Percentiles rank a stretch among this genome's conserved stretches.
These are phyloP conservation scores for Hetaerina americana DNA, from an alignment of 1,140 invertebrate species.

Conservation along the genomic window DNA sequence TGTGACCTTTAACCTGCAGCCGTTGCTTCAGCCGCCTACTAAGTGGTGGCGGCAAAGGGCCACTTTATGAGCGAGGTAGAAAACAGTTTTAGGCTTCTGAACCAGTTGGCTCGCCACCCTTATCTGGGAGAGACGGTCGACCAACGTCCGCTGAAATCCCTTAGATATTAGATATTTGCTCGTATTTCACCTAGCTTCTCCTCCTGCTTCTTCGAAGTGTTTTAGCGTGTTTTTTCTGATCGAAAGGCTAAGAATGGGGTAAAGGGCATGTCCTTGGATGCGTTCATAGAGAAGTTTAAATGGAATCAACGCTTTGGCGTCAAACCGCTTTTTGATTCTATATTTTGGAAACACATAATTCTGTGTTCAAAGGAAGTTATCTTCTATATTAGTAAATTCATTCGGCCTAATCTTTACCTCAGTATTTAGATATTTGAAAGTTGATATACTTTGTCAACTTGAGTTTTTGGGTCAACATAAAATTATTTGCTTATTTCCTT, in stretches of 20 bases:
- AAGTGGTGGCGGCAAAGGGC: background rate
- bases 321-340: too few relatives aligned
- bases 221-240: background rate
- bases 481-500: too few relatives aligned
- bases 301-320: too few relatives aligned
- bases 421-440: too few relatives aligned
- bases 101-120: background rate
- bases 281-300: too few relatives aligned
- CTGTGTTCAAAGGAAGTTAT: too few relatives aligned
- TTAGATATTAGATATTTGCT: background rate
- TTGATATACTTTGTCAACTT: too few relatives aligned
- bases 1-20: background rate
- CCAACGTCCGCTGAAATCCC: background rate
- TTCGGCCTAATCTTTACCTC: too few relatives aligned
- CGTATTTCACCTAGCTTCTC: background rate
- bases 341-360: too few relatives aligned
- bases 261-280: too few relatives aligned
- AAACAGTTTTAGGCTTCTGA: background rate
- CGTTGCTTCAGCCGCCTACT: background rate
- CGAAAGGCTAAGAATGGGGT: background rate
- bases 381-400: too few relatives aligned
- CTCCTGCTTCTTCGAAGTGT: background rate
- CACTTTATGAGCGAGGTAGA: background rate
- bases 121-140: background rate
- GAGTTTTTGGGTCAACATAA: too few relatives aligned